Evolutionary conservation across 2,113 vertebrate species (phyloP).

Genomic region (Rhadina sibilatrix): DNA sequence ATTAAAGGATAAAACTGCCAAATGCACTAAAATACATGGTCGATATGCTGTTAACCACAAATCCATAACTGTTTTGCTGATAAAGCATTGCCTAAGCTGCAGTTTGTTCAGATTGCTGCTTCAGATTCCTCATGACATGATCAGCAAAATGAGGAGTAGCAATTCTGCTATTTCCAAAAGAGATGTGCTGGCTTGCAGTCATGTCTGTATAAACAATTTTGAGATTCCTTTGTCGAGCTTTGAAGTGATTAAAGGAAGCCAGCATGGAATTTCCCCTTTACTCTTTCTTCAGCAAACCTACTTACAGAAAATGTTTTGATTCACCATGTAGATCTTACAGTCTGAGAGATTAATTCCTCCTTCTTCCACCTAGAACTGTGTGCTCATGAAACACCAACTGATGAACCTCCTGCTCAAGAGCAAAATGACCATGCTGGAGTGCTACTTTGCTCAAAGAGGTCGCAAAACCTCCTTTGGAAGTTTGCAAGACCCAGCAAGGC

Average conservation of each 20-base stretch:
- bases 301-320: background rate
- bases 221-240: background rate
- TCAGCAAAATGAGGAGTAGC: background rate
- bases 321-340: background rate
- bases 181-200: background rate
- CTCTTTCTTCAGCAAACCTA: background rate
- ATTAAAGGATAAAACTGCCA: conserved; percentile 52
- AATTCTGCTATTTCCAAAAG: background rate
- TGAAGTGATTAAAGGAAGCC: background rate
- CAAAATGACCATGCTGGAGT: background rate
- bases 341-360: background rate
- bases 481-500: background rate
- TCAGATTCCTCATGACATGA: background rate
- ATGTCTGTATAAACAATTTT: background rate
- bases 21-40: background rate
- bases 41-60: conserved; percentile 11
- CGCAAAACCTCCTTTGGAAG: background rate
- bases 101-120: background rate
- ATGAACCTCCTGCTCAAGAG: background rate
- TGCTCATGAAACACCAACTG: background rate
- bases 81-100: conserved; percentile 17
- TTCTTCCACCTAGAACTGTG: background rate
- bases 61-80: conserved; percentile 49
- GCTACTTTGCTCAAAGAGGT: background rate
- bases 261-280: background rate